Conservation (phyloP, 2,113 vertebrate species). For the Mustelus asterias region DNA sequence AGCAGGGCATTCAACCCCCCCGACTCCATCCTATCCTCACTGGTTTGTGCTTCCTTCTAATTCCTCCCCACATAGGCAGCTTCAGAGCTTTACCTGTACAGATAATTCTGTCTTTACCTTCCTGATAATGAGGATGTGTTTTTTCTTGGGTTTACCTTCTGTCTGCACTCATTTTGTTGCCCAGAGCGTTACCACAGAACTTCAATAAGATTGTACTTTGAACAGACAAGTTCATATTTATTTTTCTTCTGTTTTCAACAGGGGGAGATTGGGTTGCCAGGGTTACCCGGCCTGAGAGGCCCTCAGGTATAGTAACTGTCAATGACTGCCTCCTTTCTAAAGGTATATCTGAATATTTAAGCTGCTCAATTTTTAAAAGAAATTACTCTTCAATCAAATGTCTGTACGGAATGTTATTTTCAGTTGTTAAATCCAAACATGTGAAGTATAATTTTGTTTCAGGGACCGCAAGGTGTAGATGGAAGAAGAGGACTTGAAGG, state of each 20-base stretch:
- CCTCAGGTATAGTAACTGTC: slow-evolving; percentile 56
- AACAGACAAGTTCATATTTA: not conserved
- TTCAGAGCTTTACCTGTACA: not conserved
- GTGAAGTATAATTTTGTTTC: not conserved
- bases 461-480: slow-evolving; percentile 73
- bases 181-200: not conserved
- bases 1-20: not conserved
- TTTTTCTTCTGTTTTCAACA: slow-evolving; percentile 45
- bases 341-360: not conserved
- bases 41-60: not conserved
- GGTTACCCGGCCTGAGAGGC: slow-evolving; percentile 58
- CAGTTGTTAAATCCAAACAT: not conserved
- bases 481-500: slow-evolving; percentile 64
- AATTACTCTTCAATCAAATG: not conserved
- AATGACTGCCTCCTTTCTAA: not conserved
- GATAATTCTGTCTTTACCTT: not conserved
- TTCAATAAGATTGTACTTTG: not conserved
- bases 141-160: not conserved
- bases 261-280: slow-evolving; percentile 70
- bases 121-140: not conserved
- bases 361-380: not conserved
- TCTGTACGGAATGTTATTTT: not conserved
- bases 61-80: not conserved
- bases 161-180: not conserved
- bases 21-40: not conserved